Conservation (phyloP, 2,888 invertebrate species). For the Sinodicranocentrus sp. region DNA sequence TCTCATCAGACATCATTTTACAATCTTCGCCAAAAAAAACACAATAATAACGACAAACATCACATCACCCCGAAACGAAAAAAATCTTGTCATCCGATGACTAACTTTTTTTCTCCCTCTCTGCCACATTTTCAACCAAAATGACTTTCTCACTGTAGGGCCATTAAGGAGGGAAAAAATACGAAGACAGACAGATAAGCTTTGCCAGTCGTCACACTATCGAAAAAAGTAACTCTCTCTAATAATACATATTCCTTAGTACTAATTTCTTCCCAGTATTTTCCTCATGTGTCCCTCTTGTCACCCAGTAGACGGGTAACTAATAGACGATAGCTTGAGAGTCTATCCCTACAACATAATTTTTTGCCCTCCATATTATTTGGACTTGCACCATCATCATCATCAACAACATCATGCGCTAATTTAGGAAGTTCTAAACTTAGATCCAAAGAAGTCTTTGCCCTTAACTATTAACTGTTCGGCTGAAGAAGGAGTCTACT, state of each 20-base stretch:
- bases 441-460: constrained; percentile 64
- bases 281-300: constrained; percentile 13
- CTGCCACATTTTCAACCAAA: background rate
- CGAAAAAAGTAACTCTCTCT: too few species aligned
- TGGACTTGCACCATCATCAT: constrained; percentile 34
- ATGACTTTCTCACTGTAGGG: background rate
- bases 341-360: background rate
- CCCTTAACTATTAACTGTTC: constrained; percentile 20
- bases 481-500: background rate
- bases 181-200: constrained; percentile 27
- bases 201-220: too few species aligned
- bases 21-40: constrained; percentile 6
- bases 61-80: constrained; percentile 5
- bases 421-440: constrained; percentile 75
- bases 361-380: constrained; percentile 7
- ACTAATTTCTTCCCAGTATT: too few species aligned
- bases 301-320: too few species aligned
- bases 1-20: background rate
- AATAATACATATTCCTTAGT: too few species aligned
- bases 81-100: constrained; percentile 19
- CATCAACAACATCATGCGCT: constrained; percentile 70
- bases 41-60: constrained; percentile 13
- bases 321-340: too few species aligned
- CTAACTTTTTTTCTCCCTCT: background rate
- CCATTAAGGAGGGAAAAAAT: constrained; percentile 30